phyloP scores from a whole-genome alignment of 2,797 vertebrate species.

The Platalea minor region DNA sequence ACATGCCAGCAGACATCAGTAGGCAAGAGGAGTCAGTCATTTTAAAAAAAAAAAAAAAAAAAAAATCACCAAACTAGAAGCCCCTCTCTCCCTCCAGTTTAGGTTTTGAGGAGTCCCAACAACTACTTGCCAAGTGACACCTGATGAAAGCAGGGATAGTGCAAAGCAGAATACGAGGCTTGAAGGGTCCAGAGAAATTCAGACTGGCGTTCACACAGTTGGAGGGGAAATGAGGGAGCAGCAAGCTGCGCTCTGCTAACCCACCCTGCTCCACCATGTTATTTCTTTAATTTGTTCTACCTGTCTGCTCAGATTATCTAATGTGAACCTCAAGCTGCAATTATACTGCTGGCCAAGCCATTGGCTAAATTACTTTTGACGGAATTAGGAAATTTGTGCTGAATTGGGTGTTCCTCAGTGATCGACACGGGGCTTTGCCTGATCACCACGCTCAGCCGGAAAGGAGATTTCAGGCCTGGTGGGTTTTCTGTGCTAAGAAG shows the following conservation, averaged over 20 bases:
- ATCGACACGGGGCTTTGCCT: neutral
- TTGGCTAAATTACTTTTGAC: neutral
- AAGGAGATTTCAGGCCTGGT: neutral
- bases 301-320: constrained; percentile 44
- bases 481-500: neutral
- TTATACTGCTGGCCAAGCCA: neutral
- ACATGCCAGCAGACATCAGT: neutral
- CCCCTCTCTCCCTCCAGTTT: neutral
- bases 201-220: accelerated
- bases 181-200: neutral
- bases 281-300: constrained; percentile 34
- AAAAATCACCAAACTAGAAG: neutral
- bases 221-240: neutral
- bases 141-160: neutral
- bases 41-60: neutral
- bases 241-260: neutral
- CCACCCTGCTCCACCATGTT: neutral
- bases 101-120: neutral
- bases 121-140: neutral
- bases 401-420: neutral
- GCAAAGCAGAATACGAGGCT: neutral
- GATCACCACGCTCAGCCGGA: neutral
- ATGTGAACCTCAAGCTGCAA: neutral
- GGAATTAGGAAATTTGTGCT: neutral
- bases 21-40: neutral